Evolutionary conservation across 2,113 vertebrate genomes (phyloP), one percentile per base, ranked within the genome.

Genomic region (Butorides virescens): DNA sequence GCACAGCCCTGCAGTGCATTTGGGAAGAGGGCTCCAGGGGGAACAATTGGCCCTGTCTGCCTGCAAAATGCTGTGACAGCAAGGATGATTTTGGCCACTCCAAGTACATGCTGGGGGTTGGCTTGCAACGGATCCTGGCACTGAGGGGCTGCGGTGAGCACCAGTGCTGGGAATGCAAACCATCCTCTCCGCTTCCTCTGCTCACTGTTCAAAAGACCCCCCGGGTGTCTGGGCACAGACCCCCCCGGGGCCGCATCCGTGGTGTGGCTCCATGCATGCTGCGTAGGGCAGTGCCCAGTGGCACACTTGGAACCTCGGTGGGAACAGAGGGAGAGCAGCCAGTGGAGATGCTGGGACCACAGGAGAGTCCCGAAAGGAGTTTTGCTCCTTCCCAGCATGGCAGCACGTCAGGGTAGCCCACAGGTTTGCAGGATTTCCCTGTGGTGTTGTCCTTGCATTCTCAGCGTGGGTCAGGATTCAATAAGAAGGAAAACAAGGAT

Each of bases 181-280:
- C 13, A 22, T 90, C 44, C 34, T 67, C 56, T 71, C 77, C 4
- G 5, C 78, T 90, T 95, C 71, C 84, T 74, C 77, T 23, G 6
- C 59, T 82, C 0, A 0, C 61, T 59, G 42, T 75, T 85, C 29
- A 25, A 50, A 58, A 71, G 55, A 75, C 34, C 20, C 77, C 32
- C 75, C 9, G 2, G 70, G 61, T 3, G 0, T 70, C 34, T 80
- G 53, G 37, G 30, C 77, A 80, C 3, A n/a, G 26, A n/a, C 50
- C 4, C 9, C 4, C 4, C 34, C 5, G 2, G 49, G 52, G 19
- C 71, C 10, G 6, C 47, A 9, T 46, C 42, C 1, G 0, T 68
- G 47, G 52, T 4, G 1, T 0, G 0, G 20, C 29, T 76, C 37
- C 9, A 0, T 55, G 19, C 7, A 0, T 46, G 44, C 25, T 52